Base-by-base conservation (phyloP, 2,888 invertebrate species). In the Amiota minor region DNA sequence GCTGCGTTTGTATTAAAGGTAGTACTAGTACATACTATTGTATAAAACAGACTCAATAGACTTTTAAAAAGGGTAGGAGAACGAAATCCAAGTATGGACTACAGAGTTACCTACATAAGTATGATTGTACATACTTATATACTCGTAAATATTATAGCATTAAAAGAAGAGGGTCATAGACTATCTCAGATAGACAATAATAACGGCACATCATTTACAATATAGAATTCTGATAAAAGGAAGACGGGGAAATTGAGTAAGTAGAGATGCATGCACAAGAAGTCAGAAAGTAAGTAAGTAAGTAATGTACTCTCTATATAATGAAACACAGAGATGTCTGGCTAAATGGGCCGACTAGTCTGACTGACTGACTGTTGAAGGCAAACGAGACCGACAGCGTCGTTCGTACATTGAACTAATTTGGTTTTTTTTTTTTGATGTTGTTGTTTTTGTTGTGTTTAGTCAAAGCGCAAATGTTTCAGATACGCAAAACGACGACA, bases 401-500 rank as follows among this genome's bases (percentile, higher is more conserved):
- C 50, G 71, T 61, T 80, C 83, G 83, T 83, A 81, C 83, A 85
- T 85, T 83, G 83, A 83, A 83, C 83, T 79, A 83, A 85, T 84
- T 84, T 78, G 67, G 72, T 74, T 72, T 65, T 75, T 75, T 76
- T 76, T 73, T 78, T 62, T 64, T 46, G 75, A 49, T 71, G 69
- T 74, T 72, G 75, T 76, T 67, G 20, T 23, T 9, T 50, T 47
- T 73, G 79, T 75, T 79, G 74, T 84, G 82, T 83, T 85, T 83
- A 83, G 85, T 83, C 82, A 85, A 83, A 85, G 83, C 86, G 83
- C 81, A 83, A 83, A 83, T 83, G 86, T 82, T 83, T 83, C 84
- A 83, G 86, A 83, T 85, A 83, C 86, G 81, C 78, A 85, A 76
- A n/a, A 14, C 83, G 76, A 80, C 74, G 75, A 61, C 70, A 76